Base-by-base conservation (phyloP, 2,888 invertebrate species). In the Suillia variegata region DNA sequence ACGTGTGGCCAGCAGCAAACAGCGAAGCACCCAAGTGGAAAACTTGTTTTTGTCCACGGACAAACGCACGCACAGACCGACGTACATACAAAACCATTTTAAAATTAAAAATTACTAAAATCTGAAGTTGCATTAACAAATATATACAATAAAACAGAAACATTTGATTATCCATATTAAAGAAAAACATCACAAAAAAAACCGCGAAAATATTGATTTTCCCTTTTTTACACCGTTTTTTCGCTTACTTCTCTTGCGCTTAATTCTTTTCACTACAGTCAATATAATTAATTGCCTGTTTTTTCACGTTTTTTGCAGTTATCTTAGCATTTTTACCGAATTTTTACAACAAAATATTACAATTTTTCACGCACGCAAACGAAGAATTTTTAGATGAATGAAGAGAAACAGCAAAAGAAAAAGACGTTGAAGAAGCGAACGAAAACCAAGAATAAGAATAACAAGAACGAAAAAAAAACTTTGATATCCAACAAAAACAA, bases 401-500 rank as follows among this genome's bases (percentile, higher is more conserved):
- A 47, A 42, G 42, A 12, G 17, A 8, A 42, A 42, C 13, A 6
- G 17, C 42, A 42, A 24, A 20, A 26, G n/a, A n/a, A n/a, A n/a
- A n/a, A n/a, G n/a, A n/a, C n/a, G n/a, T n/a, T n/a, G n/a, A n/a
- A 38, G 38, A 38, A 38, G 26, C 38, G n/a, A 38, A 3, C n/a
- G 38, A 22, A 13, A 26, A 50, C 22, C 13, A 17, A 50, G 20
- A 47, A 17, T 20, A 6, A 50, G 22, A 13, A 6, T 21, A 2
- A 33, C 31, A 54, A 52, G 21, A 21, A 54, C 56, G 34, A 31
- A 58, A 52, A 51, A 31, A 58, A 52, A 51, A 33, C 17, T 8
- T 18, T 17, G 33, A 47, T 38, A 38, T 38, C 15, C 65, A 65
- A 62, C 61, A 65, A 68, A 67, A 68, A 67, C 62, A 63, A 59